Base-by-base conservation (phyloP, 2,888 invertebrate genomes). In the Thereva unica region DNA sequence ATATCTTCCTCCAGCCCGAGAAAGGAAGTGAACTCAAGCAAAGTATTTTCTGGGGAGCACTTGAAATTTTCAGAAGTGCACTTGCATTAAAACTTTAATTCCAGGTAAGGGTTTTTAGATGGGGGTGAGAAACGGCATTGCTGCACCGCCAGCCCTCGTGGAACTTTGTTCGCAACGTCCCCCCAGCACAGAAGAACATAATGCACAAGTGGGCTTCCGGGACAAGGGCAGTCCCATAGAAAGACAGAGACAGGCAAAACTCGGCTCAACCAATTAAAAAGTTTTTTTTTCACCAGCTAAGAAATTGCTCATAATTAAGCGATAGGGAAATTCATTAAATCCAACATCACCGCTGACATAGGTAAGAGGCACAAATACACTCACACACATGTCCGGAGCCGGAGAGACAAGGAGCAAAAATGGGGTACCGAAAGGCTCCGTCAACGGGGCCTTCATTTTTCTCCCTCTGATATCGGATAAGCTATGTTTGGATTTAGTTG, bases 1-100 rank as follows among this genome's bases (percentile, higher is more conserved):
- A 23, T 23, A 23, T 23, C 23, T 23, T 23, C 23, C 10, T 61
- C n/a, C 12, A 41, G 41, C 50, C 5, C 41, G 40, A 5, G 47
- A 7, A 47, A 9, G 10, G 10, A 10, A 59, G 23, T 50, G 50
- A 61, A 50, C 50, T 61, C 41, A 38, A 23, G 34, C 49, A 42
- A 61, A 50, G 40, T 38, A 50, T 61, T 61, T 61, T 50, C 61
- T 50, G n/a, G 41, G 50, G 50, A 50, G 34, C 61, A 61, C 61
- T 61, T 61, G 61, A 61, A 56, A 50, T 61, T 61, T 61, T 61
- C 50, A 8, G 41, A 61, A 50, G 61, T 50, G 61, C 50, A 50
- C 61, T 61, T 61, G 41, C 41, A 61, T 50, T 61, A 61, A 61
- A 61, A 61, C 41, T 61, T 61, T 61, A 61, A 61, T 61, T 61